Percentiles rank a stretch among this genome's conserved stretches.
These are phyloP conservation scores for Drosophila greeni DNA, from an alignment of 2,888 invertebrate species.

Conservation along the genomic window DNA sequence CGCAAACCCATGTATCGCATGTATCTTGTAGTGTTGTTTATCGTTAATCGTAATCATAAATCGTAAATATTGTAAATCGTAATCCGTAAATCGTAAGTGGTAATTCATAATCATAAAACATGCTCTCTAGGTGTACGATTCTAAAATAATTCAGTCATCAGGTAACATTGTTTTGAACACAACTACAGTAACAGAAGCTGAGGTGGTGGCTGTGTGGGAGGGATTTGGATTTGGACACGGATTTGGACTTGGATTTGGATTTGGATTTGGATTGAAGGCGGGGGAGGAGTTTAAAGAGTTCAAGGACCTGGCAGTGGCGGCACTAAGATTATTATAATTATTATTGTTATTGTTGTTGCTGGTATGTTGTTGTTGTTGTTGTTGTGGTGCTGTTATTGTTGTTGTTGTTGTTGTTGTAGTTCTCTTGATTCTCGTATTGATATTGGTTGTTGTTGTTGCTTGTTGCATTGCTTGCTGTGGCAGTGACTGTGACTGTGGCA, in stretches of 20 bases:
- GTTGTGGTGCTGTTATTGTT: conserved; percentile 13
- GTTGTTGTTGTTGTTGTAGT: conserved; percentile 35
- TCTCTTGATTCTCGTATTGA: conserved; percentile 9
- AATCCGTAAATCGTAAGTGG: conserved; percentile 11
- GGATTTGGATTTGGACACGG: background rate
- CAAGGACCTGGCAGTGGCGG: conserved; percentile 39
- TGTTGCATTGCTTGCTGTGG: conserved; percentile 44
- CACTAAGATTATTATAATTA: conserved; percentile 47
- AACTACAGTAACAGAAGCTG: conserved; percentile 80
- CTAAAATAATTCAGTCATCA: conserved; percentile 79
- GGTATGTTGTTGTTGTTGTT: conserved; percentile 30
- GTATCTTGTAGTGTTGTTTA: background rate
- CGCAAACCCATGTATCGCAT: background rate
- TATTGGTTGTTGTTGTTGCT: conserved; percentile 14
- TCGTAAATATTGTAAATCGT: conserved; percentile 7
- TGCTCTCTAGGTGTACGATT: conserved; percentile 69
- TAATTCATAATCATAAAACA: conserved; percentile 57
- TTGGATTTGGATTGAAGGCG: background rate
- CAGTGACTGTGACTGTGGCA: conserved; percentile 34
- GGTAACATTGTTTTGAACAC: conserved; percentile 80
- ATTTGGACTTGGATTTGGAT: background rate
- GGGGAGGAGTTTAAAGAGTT: background rate
- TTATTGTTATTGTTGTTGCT: conserved; percentile 42
- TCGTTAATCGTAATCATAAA: conserved; percentile 19
- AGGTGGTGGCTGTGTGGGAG: conserved; percentile 44